Percentiles rank a stretch among this genome's conserved stretches.
These are phyloP conservation scores for Epinephelus coioides DNA, from an alignment of 2,797 vertebrate species.

Conservation along the genomic window DNA sequence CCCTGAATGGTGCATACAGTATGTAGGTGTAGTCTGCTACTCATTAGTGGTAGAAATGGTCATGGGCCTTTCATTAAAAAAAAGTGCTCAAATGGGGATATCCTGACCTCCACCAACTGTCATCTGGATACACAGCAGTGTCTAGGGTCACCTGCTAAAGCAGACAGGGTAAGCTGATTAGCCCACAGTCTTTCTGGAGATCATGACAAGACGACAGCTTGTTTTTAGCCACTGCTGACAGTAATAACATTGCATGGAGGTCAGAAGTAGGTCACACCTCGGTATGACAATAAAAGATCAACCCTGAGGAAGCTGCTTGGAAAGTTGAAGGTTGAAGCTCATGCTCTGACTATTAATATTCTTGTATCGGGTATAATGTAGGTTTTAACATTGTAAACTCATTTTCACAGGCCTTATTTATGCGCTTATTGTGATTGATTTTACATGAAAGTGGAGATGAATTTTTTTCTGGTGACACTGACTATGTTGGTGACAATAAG, in stretches of 20 bases:
- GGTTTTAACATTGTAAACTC: neutral
- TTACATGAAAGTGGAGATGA: constrained; percentile 6
- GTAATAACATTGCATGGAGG: constrained; percentile 36
- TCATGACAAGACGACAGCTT: constrained; percentile 78
- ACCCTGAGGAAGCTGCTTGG: neutral
- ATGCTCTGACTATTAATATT: neutral
- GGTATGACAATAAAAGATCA: constrained; percentile 3
- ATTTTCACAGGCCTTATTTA: neutral
- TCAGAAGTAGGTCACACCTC: constrained; percentile 38
- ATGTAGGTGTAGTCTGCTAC: constrained; percentile 9
- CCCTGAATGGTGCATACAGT: neutral
- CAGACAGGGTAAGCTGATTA: constrained; percentile 84
- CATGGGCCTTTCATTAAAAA: constrained; percentile 41
- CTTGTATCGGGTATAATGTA: neutral
- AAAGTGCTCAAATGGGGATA: constrained; percentile 35
- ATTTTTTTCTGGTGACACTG: neutral
- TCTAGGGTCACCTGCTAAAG: constrained; percentile 68
- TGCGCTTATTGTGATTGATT: neutral
- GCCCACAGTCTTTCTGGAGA: constrained; percentile 68
- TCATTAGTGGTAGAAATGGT: constrained; percentile 37
- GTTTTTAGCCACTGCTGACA: constrained; percentile 55
- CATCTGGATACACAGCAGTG: constrained; percentile 43
- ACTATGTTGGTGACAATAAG: neutral
- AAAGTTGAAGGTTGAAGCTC: neutral
- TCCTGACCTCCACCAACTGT: constrained; percentile 69